phyloP scores from a whole-genome alignment of 2,113 vertebrate species.

The Poicephalus meyeri region DNA sequence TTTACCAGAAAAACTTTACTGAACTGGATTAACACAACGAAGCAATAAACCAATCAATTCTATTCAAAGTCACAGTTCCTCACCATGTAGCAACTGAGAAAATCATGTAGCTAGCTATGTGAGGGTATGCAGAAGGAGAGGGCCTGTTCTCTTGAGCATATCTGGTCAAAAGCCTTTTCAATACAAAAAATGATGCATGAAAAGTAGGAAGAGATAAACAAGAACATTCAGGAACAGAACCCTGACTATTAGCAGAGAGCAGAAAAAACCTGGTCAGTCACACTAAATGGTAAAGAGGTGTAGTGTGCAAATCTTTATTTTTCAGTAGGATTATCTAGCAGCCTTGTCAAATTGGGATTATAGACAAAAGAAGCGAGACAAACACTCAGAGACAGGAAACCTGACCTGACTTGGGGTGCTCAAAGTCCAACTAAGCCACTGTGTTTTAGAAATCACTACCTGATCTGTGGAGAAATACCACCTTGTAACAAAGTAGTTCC shows the following conservation, averaged over 20 bases:
- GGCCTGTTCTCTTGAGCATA: not conserved
- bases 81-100: not conserved
- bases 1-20: not conserved
- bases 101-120: not conserved
- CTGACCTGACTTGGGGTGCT: not conserved
- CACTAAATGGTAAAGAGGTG: not conserved
- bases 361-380: not conserved
- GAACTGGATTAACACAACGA: not conserved
- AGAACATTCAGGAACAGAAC: not conserved
- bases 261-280: not conserved
- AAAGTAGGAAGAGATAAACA: not conserved
- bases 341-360: not conserved
- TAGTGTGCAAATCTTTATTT: not conserved
- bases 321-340: not conserved
- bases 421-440: not conserved
- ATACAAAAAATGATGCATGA: not conserved
- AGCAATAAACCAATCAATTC: not conserved
- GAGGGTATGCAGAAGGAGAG: not conserved
- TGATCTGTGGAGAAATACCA: not conserved
- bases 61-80: not conserved
- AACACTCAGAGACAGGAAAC: not conserved
- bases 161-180: not conserved
- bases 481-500: not conserved
- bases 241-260: accelerated
- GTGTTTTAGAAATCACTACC: not conserved